Evolutionary conservation across 2,888 invertebrate species (phyloP).

Genomic region (Oscheius myriophilus): DNA sequence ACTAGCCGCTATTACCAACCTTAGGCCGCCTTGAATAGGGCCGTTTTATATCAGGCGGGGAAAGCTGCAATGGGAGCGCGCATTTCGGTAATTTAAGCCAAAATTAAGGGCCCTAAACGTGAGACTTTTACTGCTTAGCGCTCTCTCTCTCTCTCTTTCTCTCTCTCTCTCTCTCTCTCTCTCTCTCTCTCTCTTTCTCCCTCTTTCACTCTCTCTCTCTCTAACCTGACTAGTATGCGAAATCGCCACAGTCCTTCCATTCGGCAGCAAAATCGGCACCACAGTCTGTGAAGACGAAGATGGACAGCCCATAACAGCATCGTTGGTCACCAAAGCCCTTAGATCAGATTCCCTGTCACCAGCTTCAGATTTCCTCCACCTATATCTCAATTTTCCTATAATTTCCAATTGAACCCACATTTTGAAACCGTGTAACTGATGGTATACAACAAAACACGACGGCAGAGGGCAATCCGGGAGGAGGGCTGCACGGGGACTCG

Average conservation of each 20-base stretch:
- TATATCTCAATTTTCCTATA: constrained; percentile 37
- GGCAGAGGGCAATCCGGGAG: constrained; percentile 21
- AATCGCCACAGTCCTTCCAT: constrained; percentile 31
- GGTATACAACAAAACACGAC: constrained; percentile 13
- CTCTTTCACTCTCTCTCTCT: no score
- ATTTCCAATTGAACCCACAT: constrained; percentile 2
- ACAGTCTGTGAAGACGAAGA: constrained; percentile 21
- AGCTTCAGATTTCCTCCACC: constrained; percentile 50
- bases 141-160: no score
- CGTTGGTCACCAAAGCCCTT: constrained; percentile 22
- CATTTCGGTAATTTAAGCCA: no score
- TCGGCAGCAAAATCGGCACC: constrained; percentile 30
- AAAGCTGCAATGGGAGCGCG: no score
- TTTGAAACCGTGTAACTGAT: constrained; percentile 18
- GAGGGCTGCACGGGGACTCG: background rate
- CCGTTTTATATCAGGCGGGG: no score
- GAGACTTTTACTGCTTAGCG: no score
- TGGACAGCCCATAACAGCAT: constrained; percentile 14
- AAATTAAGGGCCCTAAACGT: no score
- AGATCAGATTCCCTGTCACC: constrained; percentile 36
- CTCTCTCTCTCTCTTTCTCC: no score
- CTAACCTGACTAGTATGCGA: constrained; percentile 5
- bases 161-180: no score
- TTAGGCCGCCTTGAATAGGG: no score
- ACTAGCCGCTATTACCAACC: no score